These are phyloP conservation scores for Agriopis aurantiaria DNA, from an alignment of 2,888 invertebrate genomes.

Conservation along the genomic window DNA sequence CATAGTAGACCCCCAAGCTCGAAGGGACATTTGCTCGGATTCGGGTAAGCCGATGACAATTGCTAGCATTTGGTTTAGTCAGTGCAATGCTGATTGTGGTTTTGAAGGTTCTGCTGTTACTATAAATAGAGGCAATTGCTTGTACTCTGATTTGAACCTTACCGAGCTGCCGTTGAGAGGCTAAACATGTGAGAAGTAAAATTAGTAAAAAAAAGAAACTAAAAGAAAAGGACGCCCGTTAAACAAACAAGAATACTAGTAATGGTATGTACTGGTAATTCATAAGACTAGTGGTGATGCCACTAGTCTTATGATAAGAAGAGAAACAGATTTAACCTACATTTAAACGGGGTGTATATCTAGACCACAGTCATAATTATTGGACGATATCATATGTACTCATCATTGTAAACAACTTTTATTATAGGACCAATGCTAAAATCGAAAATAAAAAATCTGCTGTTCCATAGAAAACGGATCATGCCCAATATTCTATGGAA, in stretches of 20 bases:
- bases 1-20: constrained; percentile 9
- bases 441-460: not conserved
- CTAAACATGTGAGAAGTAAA: too few relatives aligned
- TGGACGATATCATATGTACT: not conserved
- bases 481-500: not conserved
- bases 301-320: too few relatives aligned
- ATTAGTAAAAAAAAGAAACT: too few relatives aligned
- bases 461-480: not conserved
- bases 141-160: too few relatives aligned
- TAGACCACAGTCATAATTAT: too few relatives aligned
- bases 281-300: too few relatives aligned
- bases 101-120: constrained; percentile 2
- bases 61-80: constrained; percentile 36
- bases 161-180: too few relatives aligned
- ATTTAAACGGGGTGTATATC: too few relatives aligned
- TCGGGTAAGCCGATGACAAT: constrained; percentile 32
- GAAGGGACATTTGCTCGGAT: constrained; percentile 14
- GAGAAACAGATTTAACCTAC: too few relatives aligned
- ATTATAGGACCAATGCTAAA: not conserved
- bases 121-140: not conserved
- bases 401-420: not conserved
- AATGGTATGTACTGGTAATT: too few relatives aligned
- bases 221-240: too few relatives aligned
- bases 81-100: constrained; percentile 33
- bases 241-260: too few relatives aligned